Evolutionary conservation across 2,888 invertebrate species (phyloP), one percentile per base, ranked within the genome.

Genomic region (Xestia rhomboidea): DNA sequence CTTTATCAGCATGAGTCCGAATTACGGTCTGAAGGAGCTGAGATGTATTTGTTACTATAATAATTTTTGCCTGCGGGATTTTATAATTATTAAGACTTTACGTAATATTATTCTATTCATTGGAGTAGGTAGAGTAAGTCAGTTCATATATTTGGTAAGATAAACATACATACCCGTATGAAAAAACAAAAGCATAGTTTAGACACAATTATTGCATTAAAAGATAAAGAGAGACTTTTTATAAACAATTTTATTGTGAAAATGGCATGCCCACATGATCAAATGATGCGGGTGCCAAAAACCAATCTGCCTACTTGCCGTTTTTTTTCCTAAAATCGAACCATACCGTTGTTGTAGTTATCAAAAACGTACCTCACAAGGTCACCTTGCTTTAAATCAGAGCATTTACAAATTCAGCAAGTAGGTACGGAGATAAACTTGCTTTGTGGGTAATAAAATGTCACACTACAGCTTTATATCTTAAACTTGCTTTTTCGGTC

Each of bases 381-480:
- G 82, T 66, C 82, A 69, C 57, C 57, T 60, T 13, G 57, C 49
- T 30, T 51, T 66, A 76, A 81, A 69, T 76, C 69, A 81, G 68
- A 81, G 76, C 49, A 60, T 30, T 82, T 30, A 66, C 38, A 82
- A 69, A 80, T 82, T n/a, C 64, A 82, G 34, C 49, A 57, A 51
- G 49, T n/a, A n/a, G n/a, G n/a, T 75, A 66, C 10, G 57, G 49
- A 10, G 13, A 57, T 64, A 60, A 68, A 76, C 76, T 57, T 46
- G 68, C 46, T 74, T 64, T 51, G 54, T 60, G 27, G 4, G 60
- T 34, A 62, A 69, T 57, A 76, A 82, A 74, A 51, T n/a, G 44
- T 30, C 2, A 54, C 34, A 44, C 2, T 73, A 63, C 46, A 68
- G 63, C 18, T 64, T 75, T 81, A 69, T 82, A 70, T 62, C 18